These are phyloP conservation scores for Drosophila malerkotliana DNA, from an alignment of 1,140 invertebrate species.

Conservation along the genomic window DNA sequence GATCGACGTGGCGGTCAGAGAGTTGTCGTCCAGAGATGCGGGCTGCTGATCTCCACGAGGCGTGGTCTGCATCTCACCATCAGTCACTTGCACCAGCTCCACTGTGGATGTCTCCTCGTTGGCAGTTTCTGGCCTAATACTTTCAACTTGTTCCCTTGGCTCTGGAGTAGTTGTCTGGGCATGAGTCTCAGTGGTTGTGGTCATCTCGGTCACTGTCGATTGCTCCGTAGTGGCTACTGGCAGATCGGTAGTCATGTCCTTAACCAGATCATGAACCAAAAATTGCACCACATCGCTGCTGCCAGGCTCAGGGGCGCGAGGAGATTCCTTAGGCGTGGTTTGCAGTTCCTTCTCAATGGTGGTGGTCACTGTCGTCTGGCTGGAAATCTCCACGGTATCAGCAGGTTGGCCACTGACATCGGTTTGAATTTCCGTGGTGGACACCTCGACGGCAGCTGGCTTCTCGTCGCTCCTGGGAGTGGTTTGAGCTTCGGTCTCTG, in stretches of 20 bases:
- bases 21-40: slow-evolving; percentile 57
- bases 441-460: slow-evolving; percentile 20
- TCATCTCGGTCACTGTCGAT: slow-evolving; percentile 58
- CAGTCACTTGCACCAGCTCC: slow-evolving; percentile 68
- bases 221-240: slow-evolving; percentile 73
- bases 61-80: slow-evolving; percentile 84
- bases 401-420: slow-evolving; percentile 67
- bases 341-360: slow-evolving; percentile 85
- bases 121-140: slow-evolving; percentile 35
- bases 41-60: slow-evolving; percentile 71
- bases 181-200: slow-evolving; percentile 82
- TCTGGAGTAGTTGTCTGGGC: slow-evolving; percentile 84
- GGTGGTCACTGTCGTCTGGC: slow-evolving; percentile 86
- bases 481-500: slow-evolving; percentile 79
- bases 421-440: slow-evolving; percentile 75
- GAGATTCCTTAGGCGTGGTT: slow-evolving; percentile 84
- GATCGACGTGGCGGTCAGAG: slow-evolving; percentile 78
- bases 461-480: slow-evolving; percentile 52
- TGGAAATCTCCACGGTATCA: slow-evolving; percentile 85
- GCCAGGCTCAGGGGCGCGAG: slow-evolving; percentile 49
- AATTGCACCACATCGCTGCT: slow-evolving; percentile 62
- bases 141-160: slow-evolving; percentile 39
- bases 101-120: slow-evolving; percentile 46
- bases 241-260: slow-evolving; percentile 75
- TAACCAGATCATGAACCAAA: slow-evolving; percentile 82